Conservation (phyloP, 2,888 invertebrate species). For the Pinctada fucata region DNA sequence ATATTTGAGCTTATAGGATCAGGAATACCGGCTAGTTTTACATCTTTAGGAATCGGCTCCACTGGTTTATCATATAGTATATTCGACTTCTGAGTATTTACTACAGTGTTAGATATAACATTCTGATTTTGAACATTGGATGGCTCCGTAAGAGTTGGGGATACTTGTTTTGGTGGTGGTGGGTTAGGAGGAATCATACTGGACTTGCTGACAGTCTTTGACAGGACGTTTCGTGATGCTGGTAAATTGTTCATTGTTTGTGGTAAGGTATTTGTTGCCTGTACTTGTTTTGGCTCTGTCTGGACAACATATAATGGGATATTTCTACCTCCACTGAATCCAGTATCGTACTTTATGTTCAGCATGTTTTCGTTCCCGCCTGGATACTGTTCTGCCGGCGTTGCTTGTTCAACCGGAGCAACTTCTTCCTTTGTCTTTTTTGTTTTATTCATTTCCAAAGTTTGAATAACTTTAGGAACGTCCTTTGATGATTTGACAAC, state of each 20-base stretch:
- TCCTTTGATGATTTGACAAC: not conserved
- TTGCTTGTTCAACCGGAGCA: not conserved
- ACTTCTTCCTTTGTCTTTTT: not conserved
- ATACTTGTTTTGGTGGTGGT: not conserved
- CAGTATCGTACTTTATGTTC: slow-evolving; percentile 16
- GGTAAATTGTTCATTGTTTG: not conserved
- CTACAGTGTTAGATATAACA: not conserved
- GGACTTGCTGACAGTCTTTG: not conserved
- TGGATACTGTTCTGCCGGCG: not conserved
- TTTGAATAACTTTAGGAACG: not conserved
- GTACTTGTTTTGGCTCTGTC: not conserved
- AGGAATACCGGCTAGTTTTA: not conserved
- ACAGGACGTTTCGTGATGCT: not conserved
- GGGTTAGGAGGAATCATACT: not conserved
- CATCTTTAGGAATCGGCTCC: not conserved
- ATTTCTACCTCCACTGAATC: slow-evolving; percentile 11
- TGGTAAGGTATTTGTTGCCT: not conserved
- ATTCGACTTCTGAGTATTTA: not conserved
- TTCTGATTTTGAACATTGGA: not conserved
- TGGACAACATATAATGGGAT: slow-evolving; percentile 12
- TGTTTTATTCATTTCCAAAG: not conserved
- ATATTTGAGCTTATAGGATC: not conserved
- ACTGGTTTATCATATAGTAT: not conserved
- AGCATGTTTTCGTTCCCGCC: slow-evolving; percentile 11
- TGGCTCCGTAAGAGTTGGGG: not conserved